Percentiles rank a stretch among this genome's conserved stretches.
Conservation (phyloP, 2,113 vertebrate genomes). For the Noctilio leporinus region DNA sequence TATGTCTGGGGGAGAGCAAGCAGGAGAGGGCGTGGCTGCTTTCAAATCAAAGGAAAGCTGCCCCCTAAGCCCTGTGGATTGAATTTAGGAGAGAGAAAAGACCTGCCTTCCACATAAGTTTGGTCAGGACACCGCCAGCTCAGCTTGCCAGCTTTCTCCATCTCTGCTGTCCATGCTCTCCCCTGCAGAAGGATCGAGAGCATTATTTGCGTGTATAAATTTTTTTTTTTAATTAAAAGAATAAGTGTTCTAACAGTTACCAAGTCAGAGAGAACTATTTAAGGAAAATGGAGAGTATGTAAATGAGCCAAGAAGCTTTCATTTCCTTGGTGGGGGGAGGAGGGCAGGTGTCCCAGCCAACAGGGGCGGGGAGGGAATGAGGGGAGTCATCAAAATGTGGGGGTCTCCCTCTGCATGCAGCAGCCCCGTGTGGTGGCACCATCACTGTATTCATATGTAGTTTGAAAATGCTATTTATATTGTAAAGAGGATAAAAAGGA, state of each 20-base stretch:
- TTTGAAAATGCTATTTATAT: slow-evolving; percentile 70
- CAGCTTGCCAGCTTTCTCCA: neutral
- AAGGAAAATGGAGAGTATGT: slow-evolving; percentile 37
- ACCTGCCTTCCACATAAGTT: neutral
- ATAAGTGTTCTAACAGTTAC: neutral
- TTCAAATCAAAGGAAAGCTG: neutral
- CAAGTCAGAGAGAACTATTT: slow-evolving; percentile 39
- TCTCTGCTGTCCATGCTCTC: neutral
- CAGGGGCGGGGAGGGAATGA: slow-evolving; percentile 17
- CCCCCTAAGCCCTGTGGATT: neutral
- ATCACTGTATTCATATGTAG: slow-evolving; percentile 44
- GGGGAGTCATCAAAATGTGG: neutral
- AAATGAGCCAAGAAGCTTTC: neutral
- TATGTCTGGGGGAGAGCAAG: neutral
- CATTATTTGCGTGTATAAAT: slow-evolving; percentile 37
- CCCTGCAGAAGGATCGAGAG: neutral
- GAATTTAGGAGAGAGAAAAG: neutral
- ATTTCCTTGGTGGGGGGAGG: neutral
- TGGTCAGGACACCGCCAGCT: neutral
- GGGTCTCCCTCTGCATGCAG: slow-evolving; percentile 67
- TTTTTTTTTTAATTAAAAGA: neutral
- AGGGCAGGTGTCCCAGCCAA: neutral
- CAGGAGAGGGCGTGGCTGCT: neutral
- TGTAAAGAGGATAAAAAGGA: slow-evolving; percentile 64
- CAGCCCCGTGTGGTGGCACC: slow-evolving; percentile 39